Evolutionary conservation across 2,113 vertebrate genomes (phyloP).

Genomic region (Cyanocitta stelleri): DNA sequence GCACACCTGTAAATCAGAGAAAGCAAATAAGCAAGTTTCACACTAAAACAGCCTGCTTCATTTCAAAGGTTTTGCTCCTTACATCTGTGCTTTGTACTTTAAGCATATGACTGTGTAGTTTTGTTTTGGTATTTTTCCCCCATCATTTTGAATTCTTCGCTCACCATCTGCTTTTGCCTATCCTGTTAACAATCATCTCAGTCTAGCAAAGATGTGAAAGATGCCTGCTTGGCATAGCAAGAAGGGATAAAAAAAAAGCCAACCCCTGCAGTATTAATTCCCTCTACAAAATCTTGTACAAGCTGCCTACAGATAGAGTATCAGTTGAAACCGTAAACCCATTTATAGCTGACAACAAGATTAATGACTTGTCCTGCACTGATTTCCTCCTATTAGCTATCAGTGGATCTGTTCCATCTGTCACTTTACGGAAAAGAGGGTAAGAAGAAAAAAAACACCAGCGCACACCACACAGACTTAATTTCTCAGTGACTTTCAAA

Average conservation of each 20-base stretch:
- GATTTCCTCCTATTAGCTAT: constrained; percentile 87
- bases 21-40: constrained; percentile 57
- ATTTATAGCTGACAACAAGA: constrained; percentile 93
- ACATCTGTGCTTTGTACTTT: constrained; percentile 55
- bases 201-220: constrained; percentile 61
- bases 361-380: constrained; percentile 84
- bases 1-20: constrained; percentile 46
- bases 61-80: constrained; percentile 42
- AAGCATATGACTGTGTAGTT: constrained; percentile 20
- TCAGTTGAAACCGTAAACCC: constrained; percentile 84
- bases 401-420: constrained; percentile 85
- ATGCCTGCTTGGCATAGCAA: constrained; percentile 54
- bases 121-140: constrained; percentile 50
- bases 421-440: constrained; percentile 69
- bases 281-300: constrained; percentile 62
- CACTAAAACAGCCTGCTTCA: constrained; percentile 5
- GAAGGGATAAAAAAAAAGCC: neutral
- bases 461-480: constrained; percentile 29
- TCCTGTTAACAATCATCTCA: constrained; percentile 59
- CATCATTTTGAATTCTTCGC: constrained; percentile 55
- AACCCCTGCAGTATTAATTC: constrained; percentile 64
- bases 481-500: constrained; percentile 59
- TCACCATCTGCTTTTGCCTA: constrained; percentile 74
- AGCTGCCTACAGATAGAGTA: constrained; percentile 82
- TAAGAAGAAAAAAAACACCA: neutral